Base-by-base conservation (phyloP, 2,888 invertebrate species). In the Apamea anceps region DNA sequence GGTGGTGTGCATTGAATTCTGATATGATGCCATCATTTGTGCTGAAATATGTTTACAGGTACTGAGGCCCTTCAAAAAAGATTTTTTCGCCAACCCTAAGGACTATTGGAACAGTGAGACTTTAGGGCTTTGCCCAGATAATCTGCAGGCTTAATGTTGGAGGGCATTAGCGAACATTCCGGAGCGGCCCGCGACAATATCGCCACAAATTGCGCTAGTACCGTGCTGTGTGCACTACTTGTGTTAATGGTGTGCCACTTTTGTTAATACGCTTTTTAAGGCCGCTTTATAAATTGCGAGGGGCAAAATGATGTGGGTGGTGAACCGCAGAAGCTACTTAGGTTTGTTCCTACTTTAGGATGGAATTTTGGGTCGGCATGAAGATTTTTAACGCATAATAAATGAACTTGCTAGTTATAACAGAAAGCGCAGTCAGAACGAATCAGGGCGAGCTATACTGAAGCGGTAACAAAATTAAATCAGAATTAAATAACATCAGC, bases 61-160 rank as follows among this genome's bases (percentile, higher is more conserved):
- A 51, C 32, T 28, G 4, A 37, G 3, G 15, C 13, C 2, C 6
- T 1, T n/a, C 4, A 45, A 63, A 74, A 78, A 63, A 57, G 5
- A 37, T 25, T n/a, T 10, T 13, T 12, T 42, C 18, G 74, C 42
- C 84, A 84, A 80, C 80, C 85, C 80, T 85, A 72, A 68, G 62
- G 72, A 63, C 77, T 82, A 88, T 87, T 90, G 89, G 89, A 90
- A 89, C 90, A 88, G 90, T 87, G 88, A 87, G 91, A 90, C 91
- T 91, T 90, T 87, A 91, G 88, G 89, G 91, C 90, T 90, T 90
- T 89, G 87, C 89, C 90, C 89, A 91, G 93, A 94, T 94, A 92
- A 95, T 93, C 93, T 91, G 86, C 84, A 86, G 89, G 92, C 92
- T 94, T 94, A 94, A 93, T 93, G 92, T 91, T 90, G 88, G 89